phyloP scores from a whole-genome alignment of 2,888 invertebrate species.

The Lobophora halterata region DNA sequence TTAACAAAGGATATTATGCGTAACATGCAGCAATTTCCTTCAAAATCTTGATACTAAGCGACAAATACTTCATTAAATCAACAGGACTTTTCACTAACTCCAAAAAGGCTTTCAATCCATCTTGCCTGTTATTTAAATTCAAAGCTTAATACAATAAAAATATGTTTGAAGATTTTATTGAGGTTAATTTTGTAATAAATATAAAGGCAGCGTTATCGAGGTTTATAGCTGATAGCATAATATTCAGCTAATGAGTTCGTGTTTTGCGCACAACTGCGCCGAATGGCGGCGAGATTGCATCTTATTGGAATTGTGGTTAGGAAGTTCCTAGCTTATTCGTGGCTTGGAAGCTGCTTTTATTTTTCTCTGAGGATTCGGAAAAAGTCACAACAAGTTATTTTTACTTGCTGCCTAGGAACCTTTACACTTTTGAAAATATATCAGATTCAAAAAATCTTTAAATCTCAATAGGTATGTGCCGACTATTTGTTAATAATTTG shows the following conservation, averaged over 20 bases:
- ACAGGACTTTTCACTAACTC: constrained; percentile 8
- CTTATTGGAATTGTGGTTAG: constrained; percentile 17
- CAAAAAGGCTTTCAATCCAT: constrained; percentile 9
- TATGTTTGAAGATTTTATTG: constrained; percentile 1
- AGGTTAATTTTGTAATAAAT: constrained; percentile 16
- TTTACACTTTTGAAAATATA: too few species aligned
- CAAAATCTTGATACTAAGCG: constrained; percentile 25
- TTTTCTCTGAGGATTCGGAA: too few species aligned
- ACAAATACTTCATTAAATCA: constrained; percentile 33
- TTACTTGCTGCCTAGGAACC: too few species aligned
- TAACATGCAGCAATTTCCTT: constrained; percentile 22
- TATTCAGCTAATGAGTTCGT: constrained; percentile 37
- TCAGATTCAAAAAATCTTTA: too few species aligned
- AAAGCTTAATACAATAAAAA: background rate
- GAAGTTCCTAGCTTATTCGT: too few species aligned
- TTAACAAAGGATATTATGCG: constrained; percentile 21
- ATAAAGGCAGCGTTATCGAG: constrained; percentile 28
- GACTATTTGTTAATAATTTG: too few species aligned
- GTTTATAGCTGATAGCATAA: constrained; percentile 34
- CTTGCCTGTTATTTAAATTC: background rate
- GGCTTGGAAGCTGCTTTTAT: too few species aligned
- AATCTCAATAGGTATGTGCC: too few species aligned
- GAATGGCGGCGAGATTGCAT: constrained; percentile 26
- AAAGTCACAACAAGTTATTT: too few species aligned
- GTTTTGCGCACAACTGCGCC: constrained; percentile 30